These are phyloP conservation scores for Abramis brama DNA, from an alignment of 2,113 vertebrate species.

Conservation along the genomic window DNA sequence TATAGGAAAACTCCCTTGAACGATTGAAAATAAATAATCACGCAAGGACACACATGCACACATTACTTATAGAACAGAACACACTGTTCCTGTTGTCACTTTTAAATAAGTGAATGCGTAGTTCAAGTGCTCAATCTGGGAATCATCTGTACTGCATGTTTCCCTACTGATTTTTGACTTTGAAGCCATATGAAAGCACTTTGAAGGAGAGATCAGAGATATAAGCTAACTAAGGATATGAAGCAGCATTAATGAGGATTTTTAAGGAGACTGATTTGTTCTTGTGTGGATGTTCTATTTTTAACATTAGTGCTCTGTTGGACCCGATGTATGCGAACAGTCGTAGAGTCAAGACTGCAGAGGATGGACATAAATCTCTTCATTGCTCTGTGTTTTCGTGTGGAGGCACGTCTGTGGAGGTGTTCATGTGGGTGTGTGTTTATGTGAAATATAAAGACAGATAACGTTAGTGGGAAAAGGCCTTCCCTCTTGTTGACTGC, in stretches of 20 bases:
- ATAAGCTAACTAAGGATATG: neutral
- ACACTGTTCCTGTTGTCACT: neutral
- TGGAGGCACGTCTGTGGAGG: conserved; percentile 9
- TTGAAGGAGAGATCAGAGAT: conserved; percentile 23
- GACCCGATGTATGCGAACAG: neutral
- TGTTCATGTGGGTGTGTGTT: conserved; percentile 13
- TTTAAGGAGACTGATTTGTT: conserved; percentile 12
- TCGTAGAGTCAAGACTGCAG: neutral
- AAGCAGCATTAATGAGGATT: conserved; percentile 1
- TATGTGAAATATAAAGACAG: conserved; percentile 22
- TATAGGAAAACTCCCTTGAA: neutral
- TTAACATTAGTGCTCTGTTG: neutral
- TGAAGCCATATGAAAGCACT: neutral
- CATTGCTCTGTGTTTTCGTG: neutral
- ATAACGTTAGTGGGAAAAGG: neutral
- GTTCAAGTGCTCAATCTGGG: neutral
- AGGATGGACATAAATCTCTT: conserved; percentile 17
- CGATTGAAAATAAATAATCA: neutral
- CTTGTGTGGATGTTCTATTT: neutral
- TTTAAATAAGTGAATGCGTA: neutral
- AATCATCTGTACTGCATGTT: neutral
- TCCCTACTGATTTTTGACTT: neutral
- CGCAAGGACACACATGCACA: neutral
- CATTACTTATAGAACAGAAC: neutral
- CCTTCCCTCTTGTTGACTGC: neutral